Percentiles rank a stretch among this genome's conserved stretches.
These are phyloP conservation scores for Pseudopodoces humilis DNA, from an alignment of 2,113 vertebrate species.

Conservation along the genomic window DNA sequence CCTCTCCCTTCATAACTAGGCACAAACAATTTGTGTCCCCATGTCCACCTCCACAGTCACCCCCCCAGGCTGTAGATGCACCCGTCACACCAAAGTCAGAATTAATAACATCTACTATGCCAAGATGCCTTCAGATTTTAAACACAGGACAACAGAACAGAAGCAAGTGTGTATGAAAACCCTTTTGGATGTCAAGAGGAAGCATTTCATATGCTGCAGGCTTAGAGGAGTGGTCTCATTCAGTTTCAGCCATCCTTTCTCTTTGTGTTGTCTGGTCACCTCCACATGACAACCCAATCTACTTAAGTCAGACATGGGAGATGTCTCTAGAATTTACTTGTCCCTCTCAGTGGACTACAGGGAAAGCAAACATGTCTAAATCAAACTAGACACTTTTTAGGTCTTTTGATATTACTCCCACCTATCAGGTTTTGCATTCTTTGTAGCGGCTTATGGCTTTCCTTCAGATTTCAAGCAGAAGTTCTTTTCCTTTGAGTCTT, in stretches of 20 bases:
- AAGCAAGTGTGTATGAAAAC: background rate
- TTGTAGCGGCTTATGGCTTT: background rate
- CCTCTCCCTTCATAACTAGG: background rate
- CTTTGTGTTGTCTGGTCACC: background rate
- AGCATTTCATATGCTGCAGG: background rate
- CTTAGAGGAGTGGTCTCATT: background rate
- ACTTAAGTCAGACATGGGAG: background rate
- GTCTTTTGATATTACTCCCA: background rate
- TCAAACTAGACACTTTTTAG: background rate
- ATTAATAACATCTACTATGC: background rate
- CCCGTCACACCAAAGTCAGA: background rate
- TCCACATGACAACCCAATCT: background rate
- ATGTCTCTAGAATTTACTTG: background rate
- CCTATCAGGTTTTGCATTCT: background rate
- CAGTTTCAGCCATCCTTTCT: background rate
- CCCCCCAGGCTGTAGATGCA: background rate
- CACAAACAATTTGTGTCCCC: background rate
- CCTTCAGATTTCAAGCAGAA: background rate
- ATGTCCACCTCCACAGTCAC: background rate
- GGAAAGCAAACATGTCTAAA: background rate
- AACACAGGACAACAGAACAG: background rate
- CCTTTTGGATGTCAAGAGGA: background rate
- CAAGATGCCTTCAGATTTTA: background rate
- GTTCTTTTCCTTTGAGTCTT: background rate
- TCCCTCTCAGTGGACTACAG: background rate